Percentiles rank a stretch among this genome's conserved stretches.
Conservation (phyloP, 2,888 invertebrate species). For the Pyrgus malvae region DNA sequence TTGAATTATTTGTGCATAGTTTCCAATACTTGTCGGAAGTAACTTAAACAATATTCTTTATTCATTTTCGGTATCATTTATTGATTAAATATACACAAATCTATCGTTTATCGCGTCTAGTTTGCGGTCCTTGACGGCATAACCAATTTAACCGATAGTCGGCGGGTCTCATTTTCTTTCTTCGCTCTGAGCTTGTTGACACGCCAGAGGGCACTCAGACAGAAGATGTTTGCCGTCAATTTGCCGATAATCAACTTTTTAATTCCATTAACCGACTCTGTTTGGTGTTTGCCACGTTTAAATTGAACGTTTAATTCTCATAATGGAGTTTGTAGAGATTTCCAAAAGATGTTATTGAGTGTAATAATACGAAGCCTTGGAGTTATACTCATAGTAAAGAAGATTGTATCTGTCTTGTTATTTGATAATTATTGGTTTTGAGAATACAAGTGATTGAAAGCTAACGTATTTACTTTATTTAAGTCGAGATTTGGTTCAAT, state of each 20-base stretch:
- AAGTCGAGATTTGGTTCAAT: constrained; percentile 20
- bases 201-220: constrained; percentile 49
- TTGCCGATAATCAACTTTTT: constrained; percentile 61
- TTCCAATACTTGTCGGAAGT: no score
- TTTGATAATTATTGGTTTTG: constrained; percentile 21
- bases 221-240: constrained; percentile 54
- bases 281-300: constrained; percentile 34
- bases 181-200: constrained; percentile 45
- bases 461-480: constrained; percentile 3
- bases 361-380: no score
- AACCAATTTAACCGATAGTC: constrained; percentile 13
- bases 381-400: no score
- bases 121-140: constrained; percentile 1
- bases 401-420: constrained; percentile 10
- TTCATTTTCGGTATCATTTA: neutral
- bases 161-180: constrained; percentile 23
- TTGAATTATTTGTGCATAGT: neutral
- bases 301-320: constrained; percentile 37
- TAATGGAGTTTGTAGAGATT: constrained; percentile 28
- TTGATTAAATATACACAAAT: neutral
- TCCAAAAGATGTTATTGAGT: constrained; percentile 7
- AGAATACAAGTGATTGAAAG: constrained; percentile 4
- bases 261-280: constrained; percentile 51
- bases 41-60: no score
- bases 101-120: neutral